Percentiles rank a stretch among this genome's conserved stretches.
Conservation (phyloP, 2,797 vertebrate species). For the Tympanoctomys barrerae region DNA sequence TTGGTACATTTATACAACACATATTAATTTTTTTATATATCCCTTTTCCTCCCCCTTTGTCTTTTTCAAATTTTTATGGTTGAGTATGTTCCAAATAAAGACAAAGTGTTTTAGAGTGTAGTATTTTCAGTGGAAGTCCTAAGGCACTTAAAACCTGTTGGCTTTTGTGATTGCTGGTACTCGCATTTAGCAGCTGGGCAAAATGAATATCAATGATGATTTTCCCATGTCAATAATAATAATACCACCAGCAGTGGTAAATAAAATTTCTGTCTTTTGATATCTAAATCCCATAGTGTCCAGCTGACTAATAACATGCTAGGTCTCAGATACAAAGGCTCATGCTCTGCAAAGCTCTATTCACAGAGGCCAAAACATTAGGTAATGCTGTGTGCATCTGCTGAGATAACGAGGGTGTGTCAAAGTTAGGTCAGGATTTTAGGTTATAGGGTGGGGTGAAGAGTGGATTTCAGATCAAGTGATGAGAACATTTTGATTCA, state of each 20-base stretch:
- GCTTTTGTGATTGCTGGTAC: conserved; percentile 52
- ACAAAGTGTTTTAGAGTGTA: not conserved
- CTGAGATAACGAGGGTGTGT: conserved; percentile 75
- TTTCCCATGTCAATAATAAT: conserved; percentile 50
- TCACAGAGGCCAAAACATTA: conserved; percentile 72
- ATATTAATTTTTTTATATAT: not conserved
- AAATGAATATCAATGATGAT: conserved; percentile 58
- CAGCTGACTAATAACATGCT: conserved; percentile 71
- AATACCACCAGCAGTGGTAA: conserved; percentile 33
- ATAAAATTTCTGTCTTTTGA: conserved; percentile 65
- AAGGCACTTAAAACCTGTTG: not conserved
- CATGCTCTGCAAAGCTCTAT: conserved; percentile 68
- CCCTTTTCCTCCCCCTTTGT: not conserved
- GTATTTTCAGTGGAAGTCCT: conserved; percentile 55
- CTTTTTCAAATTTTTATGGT: conserved; percentile 69
- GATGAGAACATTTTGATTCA: conserved; percentile 52
- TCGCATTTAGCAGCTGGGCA: conserved; percentile 57
- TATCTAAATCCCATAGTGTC: conserved; percentile 61
- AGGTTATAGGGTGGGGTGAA: conserved; percentile 71
- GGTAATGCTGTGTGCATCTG: conserved; percentile 75
- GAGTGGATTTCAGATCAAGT: conserved; percentile 63
- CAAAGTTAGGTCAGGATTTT: conserved; percentile 70
- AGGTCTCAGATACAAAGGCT: conserved; percentile 75
- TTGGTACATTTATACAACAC: not conserved
- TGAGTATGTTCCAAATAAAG: conserved; percentile 44